Evolutionary conservation across 2,888 invertebrate genomes (phyloP).

Genomic region (Machimus atricapillus): DNA sequence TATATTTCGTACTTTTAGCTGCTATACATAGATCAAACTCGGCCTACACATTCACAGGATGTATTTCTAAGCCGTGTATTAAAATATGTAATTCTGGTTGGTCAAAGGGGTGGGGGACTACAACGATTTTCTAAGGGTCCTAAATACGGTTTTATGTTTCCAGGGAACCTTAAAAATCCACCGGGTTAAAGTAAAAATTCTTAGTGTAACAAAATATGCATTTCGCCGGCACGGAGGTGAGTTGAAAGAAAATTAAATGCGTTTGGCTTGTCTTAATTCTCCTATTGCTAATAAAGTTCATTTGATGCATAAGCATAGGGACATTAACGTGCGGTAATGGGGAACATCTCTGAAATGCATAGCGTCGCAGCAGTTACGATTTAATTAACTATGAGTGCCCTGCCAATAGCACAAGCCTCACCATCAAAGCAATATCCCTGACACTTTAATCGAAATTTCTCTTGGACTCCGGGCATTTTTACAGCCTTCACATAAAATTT

Average conservation of each 20-base stretch:
- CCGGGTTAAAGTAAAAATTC: too few species aligned
- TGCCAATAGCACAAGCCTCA: neutral
- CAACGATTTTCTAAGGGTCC: too few species aligned
- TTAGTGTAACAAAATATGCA: neutral
- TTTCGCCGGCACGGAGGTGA: neutral
- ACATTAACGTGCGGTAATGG: neutral
- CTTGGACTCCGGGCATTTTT: constrained; percentile 16
- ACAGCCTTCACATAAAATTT: constrained; percentile 17
- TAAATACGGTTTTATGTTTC: too few species aligned
- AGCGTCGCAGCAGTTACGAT: neutral
- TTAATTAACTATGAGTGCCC: constrained; percentile 28
- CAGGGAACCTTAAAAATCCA: too few species aligned
- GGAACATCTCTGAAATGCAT: neutral
- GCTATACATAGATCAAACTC: too few species aligned
- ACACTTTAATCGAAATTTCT: neutral
- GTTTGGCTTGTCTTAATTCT: neutral
- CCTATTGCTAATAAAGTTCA: neutral
- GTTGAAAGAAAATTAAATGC: neutral
- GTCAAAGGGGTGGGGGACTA: too few species aligned
- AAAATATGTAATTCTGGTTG: too few species aligned
- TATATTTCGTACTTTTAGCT: too few species aligned
- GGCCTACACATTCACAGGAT: too few species aligned
- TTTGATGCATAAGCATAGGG: neutral
- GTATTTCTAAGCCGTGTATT: too few species aligned
- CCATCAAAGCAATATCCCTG: neutral